Percentiles rank a stretch among this genome's conserved stretches.
Evolutionary conservation across 2,888 invertebrate genomes (phyloP).

Genomic region (Cataglyphis livida): DNA sequence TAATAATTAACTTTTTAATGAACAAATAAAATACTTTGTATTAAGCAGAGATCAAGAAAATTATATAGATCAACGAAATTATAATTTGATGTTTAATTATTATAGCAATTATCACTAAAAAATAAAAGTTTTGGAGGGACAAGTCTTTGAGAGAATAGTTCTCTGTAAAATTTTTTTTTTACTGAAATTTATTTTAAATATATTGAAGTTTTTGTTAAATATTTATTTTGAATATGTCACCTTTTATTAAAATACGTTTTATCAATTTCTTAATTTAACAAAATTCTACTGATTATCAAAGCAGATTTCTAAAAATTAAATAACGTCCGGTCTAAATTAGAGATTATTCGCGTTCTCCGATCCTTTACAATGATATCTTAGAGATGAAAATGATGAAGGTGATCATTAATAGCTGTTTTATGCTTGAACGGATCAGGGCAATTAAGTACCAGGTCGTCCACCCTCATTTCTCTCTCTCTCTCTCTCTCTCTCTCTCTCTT

Average conservation of each 20-base stretch:
- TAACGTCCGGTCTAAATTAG: background rate
- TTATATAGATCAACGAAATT: background rate
- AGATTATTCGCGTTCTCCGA: background rate
- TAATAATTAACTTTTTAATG: background rate
- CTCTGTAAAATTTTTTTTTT: background rate
- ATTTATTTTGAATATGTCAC: background rate
- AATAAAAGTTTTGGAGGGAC: background rate
- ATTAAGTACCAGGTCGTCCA: conserved; percentile 47
- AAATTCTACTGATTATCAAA: background rate
- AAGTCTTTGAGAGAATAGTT: background rate
- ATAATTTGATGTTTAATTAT: conserved; percentile 17
- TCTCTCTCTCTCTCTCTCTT: too few species aligned
- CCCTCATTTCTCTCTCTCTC: too few species aligned
- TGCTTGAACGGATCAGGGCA: conserved; percentile 36
- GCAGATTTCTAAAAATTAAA: background rate
- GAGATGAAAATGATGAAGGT: conserved; percentile 1
- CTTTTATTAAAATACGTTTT: background rate
- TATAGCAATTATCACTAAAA: background rate
- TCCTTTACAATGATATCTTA: background rate
- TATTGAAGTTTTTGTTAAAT: background rate
- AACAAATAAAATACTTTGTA: background rate
- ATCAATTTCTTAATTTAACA: background rate
- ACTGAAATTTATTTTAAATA: background rate
- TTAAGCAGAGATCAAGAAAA: background rate
- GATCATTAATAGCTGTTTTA: conserved; percentile 58